Conservation (phyloP, 2,888 invertebrate species). For the Drosophila barbarae region DNA sequence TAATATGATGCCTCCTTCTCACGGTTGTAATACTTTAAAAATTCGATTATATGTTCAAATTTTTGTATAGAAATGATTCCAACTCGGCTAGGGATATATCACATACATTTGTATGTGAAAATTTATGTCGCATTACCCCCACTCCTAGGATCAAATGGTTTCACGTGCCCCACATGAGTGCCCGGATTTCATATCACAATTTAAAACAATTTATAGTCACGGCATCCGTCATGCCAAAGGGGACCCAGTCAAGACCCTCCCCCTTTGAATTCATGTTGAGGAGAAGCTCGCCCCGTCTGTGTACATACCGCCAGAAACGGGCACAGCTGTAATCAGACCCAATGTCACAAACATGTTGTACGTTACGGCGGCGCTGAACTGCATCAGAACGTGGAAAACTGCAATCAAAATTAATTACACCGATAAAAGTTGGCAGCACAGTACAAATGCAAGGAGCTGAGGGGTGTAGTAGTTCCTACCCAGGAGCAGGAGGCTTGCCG, state of each 20-base stretch:
- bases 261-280: constrained; percentile 16
- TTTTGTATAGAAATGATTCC: not conserved
- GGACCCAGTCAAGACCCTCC: not conserved
- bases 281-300: constrained; percentile 8
- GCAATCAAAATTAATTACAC: constrained; percentile 77
- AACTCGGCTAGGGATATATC: not conserved
- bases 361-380: constrained; percentile 95
- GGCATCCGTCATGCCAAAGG: constrained; percentile 32
- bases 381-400: constrained; percentile 95
- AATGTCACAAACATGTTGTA: constrained; percentile 97
- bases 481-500: constrained; percentile 89
- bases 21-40: too few relatives aligned
- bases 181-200: constrained; percentile 40
- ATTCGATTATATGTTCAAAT: not conserved
- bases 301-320: constrained; percentile 92
- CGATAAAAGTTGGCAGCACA: constrained; percentile 47
- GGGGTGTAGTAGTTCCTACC: constrained; percentile 80
- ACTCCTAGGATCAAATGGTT: constrained; percentile 8
- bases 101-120: not conserved
- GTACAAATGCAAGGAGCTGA: not conserved
- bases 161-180: constrained; percentile 25
- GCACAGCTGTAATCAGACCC: constrained; percentile 95
- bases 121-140: constrained; percentile 10
- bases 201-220: constrained; percentile 58
- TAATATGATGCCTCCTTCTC: too few relatives aligned